phyloP scores from a whole-genome alignment of 2,888 invertebrate species.

The Hypomecis punctinalis region DNA sequence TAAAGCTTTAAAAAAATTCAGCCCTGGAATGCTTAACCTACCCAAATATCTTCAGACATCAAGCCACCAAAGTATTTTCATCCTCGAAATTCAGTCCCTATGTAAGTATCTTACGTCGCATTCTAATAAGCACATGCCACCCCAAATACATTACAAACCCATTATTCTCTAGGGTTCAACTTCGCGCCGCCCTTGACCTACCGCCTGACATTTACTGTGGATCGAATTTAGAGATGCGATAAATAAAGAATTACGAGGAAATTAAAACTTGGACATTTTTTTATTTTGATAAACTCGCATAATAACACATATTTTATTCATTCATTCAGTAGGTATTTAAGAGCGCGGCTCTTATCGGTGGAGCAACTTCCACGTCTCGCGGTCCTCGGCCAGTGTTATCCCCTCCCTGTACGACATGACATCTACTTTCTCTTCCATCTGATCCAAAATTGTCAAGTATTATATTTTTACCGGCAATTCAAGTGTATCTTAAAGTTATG shows the following conservation, averaged over 20 bases:
- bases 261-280: background rate
- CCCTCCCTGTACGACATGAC: no score
- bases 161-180: slow-evolving; percentile 22
- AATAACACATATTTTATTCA: no score
- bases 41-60: background rate
- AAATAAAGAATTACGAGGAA: background rate
- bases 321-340: no score
- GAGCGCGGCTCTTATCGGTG: no score
- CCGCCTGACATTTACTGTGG: slow-evolving; percentile 35
- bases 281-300: background rate
- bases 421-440: no score
- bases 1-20: no score
- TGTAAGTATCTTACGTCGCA: slow-evolving; percentile 1
- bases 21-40: no score
- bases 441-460: no score
- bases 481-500: no score
- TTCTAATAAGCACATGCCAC: slow-evolving; percentile 25
- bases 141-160: slow-evolving; percentile 28
- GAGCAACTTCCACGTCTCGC: no score
- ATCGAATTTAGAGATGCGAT: slow-evolving; percentile 7
- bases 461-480: no score
- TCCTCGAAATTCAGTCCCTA: background rate
- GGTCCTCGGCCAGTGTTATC: no score
- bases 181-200: slow-evolving; percentile 27
- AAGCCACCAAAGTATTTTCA: background rate